phyloP scores from a whole-genome alignment of 2,113 vertebrate species.

The Stictonetta naevosa region DNA sequence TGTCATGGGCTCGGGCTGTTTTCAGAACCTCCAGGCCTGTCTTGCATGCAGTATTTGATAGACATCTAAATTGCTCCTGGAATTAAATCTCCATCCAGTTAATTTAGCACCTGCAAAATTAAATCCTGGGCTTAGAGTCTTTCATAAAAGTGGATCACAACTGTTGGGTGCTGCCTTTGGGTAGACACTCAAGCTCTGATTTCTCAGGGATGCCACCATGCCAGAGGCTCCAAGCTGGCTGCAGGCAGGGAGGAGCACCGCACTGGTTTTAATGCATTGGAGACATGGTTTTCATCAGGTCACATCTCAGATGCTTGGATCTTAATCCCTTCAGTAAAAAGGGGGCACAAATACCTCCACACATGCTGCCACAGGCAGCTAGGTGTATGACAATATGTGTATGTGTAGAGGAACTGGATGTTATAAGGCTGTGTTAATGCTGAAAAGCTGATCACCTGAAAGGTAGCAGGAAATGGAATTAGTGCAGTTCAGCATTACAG shows the following conservation, averaged over 20 bases:
- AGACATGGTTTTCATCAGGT: background rate
- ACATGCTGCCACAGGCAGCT: background rate
- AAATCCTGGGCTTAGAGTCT: background rate
- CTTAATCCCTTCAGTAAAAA: background rate
- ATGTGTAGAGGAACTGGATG: background rate
- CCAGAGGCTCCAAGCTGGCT: background rate
- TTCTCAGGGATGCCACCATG: background rate
- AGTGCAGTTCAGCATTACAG: background rate
- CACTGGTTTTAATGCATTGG: background rate
- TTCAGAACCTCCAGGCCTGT: background rate
- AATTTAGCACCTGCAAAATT: background rate
- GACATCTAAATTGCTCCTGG: background rate
- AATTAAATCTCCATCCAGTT: background rate
- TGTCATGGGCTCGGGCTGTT: background rate
- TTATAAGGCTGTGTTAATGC: background rate
- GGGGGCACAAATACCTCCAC: rapidly evolving
- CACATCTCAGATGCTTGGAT: background rate
- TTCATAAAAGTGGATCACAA: rapidly evolving
- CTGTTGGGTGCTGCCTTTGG: rapidly evolving
- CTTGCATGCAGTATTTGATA: background rate
- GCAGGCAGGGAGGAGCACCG: rapidly evolving
- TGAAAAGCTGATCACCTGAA: background rate
- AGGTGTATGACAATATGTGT: background rate
- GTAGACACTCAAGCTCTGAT: rapidly evolving
- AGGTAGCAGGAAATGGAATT: background rate